Evolutionary conservation across 1,140 invertebrate genomes (phyloP).

Genomic region (Drosophila simulans): DNA sequence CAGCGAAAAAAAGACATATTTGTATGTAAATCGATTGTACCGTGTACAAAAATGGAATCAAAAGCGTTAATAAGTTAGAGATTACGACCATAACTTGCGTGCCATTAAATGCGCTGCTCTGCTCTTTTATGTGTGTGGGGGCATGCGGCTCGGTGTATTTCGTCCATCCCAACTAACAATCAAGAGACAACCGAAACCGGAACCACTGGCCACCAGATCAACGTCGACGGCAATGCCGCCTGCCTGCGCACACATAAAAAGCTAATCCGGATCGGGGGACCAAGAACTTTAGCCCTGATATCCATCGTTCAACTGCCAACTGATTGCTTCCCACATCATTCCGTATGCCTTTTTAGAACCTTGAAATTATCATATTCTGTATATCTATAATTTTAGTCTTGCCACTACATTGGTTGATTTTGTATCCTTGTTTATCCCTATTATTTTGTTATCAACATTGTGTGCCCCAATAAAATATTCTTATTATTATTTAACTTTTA

Average conservation of each 20-base stretch:
- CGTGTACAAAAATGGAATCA: slow-evolving; percentile 56
- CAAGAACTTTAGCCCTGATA: slow-evolving; percentile 49
- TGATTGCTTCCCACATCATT: slow-evolving; percentile 85
- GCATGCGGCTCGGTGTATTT: slow-evolving; percentile 35
- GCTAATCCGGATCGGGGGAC: slow-evolving; percentile 34
- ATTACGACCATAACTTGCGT: slow-evolving; percentile 6
- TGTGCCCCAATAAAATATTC: slow-evolving; percentile 41
- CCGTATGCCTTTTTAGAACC: slow-evolving; percentile 84
- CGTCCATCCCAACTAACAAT: slow-evolving; percentile 61
- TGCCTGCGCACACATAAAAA: slow-evolving; percentile 74
- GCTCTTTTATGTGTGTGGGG: slow-evolving; percentile 79
- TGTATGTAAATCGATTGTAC: slow-evolving; percentile 42
- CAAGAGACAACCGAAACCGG: slow-evolving; percentile 45
- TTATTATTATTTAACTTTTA: slow-evolving; percentile 26
- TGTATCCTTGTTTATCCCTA: slow-evolving; percentile 20
- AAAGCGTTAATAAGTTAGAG: slow-evolving; percentile 52
- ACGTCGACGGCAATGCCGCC: slow-evolving; percentile 31
- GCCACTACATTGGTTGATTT: slow-evolving; percentile 30
- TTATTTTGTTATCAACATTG: slow-evolving; percentile 45
- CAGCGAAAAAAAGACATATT: slow-evolving; percentile 34
- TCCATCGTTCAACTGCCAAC: slow-evolving; percentile 84
- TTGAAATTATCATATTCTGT: slow-evolving; percentile 74
- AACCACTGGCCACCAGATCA: slow-evolving; percentile 8
- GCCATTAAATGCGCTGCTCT: slow-evolving; percentile 69
- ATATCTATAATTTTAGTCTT: slow-evolving; percentile 39